These are phyloP conservation scores for Cinclus mexicanus DNA, from an alignment of 2,113 vertebrate genomes.

Conservation along the genomic window DNA sequence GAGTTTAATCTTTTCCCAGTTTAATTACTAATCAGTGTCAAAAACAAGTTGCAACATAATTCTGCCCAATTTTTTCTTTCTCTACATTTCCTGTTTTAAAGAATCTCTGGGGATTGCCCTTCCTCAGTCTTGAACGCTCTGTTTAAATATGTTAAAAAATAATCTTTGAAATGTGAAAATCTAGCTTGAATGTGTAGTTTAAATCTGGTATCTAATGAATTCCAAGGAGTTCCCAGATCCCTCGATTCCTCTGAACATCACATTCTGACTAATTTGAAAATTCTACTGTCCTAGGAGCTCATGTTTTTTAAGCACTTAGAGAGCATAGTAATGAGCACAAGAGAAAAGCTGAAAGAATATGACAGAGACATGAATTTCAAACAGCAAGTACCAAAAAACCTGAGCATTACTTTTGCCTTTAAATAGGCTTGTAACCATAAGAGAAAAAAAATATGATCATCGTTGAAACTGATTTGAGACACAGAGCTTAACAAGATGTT, in stretches of 20 bases:
- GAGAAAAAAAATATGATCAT: neutral
- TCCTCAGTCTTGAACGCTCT: neutral
- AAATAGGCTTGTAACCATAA: neutral
- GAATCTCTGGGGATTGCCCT: neutral
- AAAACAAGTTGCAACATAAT: neutral
- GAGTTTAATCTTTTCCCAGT: neutral
- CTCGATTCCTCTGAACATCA: neutral
- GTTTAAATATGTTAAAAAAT: neutral
- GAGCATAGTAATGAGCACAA: neutral
- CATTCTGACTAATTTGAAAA: neutral
- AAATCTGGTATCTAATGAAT: neutral
- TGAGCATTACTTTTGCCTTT: neutral
- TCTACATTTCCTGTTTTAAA: neutral
- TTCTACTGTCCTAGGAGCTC: constrained; percentile 7
- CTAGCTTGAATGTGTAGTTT: neutral
- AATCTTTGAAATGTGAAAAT: neutral
- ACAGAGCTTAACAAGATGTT: neutral
- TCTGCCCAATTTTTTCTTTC: neutral
- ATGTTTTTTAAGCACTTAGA: neutral
- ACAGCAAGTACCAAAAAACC: neutral
- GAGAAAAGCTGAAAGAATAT: neutral
- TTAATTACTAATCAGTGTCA: neutral
- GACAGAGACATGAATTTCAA: neutral
- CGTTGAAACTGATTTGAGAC: neutral
- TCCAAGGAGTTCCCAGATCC: neutral